A percentile compares a stretch with the other conserved stretches of the same genome.
These are phyloP conservation scores for Anas flavirostris DNA, from an alignment of 2,797 vertebrate species.

Conservation along the genomic window DNA sequence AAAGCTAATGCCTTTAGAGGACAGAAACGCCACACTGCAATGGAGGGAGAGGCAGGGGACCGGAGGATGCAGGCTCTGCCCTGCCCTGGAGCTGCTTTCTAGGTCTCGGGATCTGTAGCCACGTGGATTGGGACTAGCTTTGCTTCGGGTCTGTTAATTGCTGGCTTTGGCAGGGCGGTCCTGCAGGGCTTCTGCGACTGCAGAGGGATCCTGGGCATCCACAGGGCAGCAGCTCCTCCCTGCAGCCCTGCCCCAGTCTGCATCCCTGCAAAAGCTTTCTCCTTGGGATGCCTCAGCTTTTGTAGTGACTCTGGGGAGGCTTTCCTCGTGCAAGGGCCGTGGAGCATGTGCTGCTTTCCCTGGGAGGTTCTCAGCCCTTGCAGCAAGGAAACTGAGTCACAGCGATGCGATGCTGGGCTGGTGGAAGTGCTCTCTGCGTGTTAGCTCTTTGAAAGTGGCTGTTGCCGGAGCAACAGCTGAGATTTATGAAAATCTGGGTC, in stretches of 20 bases:
- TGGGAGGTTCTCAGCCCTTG: not conserved
- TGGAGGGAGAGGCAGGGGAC: not conserved
- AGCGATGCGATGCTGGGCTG: not conserved
- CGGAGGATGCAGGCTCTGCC: not conserved
- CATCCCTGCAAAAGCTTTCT: not conserved
- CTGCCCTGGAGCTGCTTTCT: not conserved
- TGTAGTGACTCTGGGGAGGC: not conserved
- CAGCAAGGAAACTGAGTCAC: constrained; percentile 49
- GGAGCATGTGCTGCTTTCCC: not conserved
- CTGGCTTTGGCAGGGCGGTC: not conserved
- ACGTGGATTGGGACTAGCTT: not conserved
- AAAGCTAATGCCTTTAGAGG: not conserved
- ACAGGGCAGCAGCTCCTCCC: not conserved
- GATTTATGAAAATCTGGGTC: constrained; percentile 46
- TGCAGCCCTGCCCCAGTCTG: not conserved
- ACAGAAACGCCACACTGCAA: not conserved
- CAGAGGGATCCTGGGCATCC: not conserved
- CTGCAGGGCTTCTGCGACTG: not conserved
- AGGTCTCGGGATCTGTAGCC: not conserved
- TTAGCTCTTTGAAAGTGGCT: constrained; percentile 4
- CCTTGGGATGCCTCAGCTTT: not conserved
- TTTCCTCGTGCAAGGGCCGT: not conserved
- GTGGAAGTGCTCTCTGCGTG: not conserved
- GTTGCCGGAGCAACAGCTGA: constrained; percentile 51
- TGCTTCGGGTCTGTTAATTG: not conserved